phyloP scores from a whole-genome alignment of 2,888 invertebrate genomes.

The Mesopsocus fuscifrons region DNA sequence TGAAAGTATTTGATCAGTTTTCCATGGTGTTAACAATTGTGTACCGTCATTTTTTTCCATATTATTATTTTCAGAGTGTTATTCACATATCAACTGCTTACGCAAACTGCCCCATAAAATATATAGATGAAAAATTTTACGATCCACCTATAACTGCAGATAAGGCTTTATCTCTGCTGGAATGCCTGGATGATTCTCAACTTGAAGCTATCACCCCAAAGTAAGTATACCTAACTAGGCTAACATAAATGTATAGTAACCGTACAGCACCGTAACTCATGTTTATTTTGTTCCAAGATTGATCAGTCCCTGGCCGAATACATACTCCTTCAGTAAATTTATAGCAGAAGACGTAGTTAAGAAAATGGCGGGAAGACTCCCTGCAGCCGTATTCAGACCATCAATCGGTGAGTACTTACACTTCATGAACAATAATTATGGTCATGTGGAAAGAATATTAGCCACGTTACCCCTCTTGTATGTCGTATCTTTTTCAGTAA shows the following conservation, averaged over 20 bases:
- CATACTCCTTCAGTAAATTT: constrained; percentile 40
- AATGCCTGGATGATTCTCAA: background rate
- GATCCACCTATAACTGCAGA: background rate
- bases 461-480: no score
- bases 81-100: constrained; percentile 4
- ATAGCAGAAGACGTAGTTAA: constrained; percentile 32
- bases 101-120: background rate
- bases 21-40: no score
- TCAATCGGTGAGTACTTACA: constrained; percentile 31
- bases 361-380: constrained; percentile 29
- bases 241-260: no score
- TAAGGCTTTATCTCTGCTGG: background rate
- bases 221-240: no score
- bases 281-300: constrained; percentile 17
- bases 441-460: no score
- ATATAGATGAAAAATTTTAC: background rate
- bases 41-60: background rate
- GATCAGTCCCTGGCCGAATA: constrained; percentile 31
- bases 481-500: constrained; percentile 20
- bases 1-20: no score
- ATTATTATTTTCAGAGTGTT: background rate
- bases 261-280: background rate
- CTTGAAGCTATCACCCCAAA: background rate
- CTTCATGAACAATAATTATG: no score
- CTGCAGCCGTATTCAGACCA: constrained; percentile 34